Percentiles rank a stretch among this genome's conserved stretches.
phyloP scores from a whole-genome alignment of 2,888 invertebrate species.

The Thysanoteuthis rhombus region DNA sequence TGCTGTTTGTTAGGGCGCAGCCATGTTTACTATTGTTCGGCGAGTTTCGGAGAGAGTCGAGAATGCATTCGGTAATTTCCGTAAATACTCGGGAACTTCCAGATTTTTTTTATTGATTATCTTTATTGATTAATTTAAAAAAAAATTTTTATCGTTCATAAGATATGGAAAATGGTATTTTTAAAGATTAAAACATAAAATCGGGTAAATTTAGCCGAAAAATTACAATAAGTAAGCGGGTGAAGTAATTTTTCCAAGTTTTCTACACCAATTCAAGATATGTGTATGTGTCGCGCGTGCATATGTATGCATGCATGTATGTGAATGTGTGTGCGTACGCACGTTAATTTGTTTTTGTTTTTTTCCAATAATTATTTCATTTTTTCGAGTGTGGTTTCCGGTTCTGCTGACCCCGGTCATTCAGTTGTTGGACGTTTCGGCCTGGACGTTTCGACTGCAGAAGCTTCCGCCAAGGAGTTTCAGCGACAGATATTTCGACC shows the following conservation, averaged over 20 bases:
- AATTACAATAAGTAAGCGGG: neutral
- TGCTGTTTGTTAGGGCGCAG: slow-evolving; percentile 27
- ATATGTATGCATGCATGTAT: neutral
- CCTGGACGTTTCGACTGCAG: no score
- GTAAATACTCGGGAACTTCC: neutral
- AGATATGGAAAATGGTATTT: neutral
- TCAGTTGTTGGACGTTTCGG: no score
- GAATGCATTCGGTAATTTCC: neutral
- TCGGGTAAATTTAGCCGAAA: neutral
- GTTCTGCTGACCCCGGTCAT: no score
- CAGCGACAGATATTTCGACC: no score
- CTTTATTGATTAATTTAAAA: neutral
- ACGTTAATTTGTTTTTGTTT: no score
- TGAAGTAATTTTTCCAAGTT: no score
- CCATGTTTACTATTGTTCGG: slow-evolving; percentile 25
- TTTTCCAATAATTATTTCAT: no score
- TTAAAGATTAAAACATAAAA: neutral
- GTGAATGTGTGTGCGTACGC: neutral
- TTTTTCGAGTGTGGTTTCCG: no score
- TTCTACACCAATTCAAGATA: neutral
- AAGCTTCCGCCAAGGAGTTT: no score
- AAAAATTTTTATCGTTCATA: neutral
- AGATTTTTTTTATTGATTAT: neutral
- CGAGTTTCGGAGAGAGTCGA: neutral
- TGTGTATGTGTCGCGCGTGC: neutral